phyloP scores from a whole-genome alignment of 2,113 vertebrate genomes.

The Tor tambroides region DNA sequence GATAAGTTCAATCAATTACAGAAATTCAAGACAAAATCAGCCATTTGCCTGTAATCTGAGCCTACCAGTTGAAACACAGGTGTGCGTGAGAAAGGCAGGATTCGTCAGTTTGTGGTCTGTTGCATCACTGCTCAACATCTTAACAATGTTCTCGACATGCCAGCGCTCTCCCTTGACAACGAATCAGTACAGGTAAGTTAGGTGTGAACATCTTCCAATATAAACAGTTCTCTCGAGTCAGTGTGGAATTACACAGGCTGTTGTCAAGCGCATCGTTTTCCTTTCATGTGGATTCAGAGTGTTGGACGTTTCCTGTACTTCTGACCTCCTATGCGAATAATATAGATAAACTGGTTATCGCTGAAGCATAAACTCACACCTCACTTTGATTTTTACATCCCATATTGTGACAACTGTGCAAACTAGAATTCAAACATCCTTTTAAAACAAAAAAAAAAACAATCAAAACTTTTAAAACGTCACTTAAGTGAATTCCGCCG shows the following conservation, averaged over 20 bases:
- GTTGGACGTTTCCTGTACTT: background rate
- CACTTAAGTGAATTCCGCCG: background rate
- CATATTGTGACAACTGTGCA: background rate
- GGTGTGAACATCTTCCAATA: background rate
- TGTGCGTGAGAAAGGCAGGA: background rate
- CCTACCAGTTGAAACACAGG: background rate
- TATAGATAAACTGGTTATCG: background rate
- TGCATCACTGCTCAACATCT: background rate
- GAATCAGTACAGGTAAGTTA: background rate
- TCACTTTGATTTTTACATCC: background rate
- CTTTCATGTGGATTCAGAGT: background rate
- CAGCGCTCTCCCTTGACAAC: background rate
- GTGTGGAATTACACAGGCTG: slow-evolving; percentile 14
- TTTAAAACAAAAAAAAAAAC: background rate
- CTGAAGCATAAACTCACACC: background rate
- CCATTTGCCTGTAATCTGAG: background rate
- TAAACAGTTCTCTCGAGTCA: slow-evolving; percentile 15
- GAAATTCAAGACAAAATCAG: background rate
- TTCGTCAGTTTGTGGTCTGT: background rate
- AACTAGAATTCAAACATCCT: background rate
- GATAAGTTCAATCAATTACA: too few species aligned
- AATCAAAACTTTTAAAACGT: too few species aligned
- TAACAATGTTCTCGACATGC: background rate
- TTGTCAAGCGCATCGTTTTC: background rate
- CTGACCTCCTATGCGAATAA: background rate